Evolutionary conservation across 2,113 vertebrate genomes (phyloP).

Genomic region (Puma concolor): DNA sequence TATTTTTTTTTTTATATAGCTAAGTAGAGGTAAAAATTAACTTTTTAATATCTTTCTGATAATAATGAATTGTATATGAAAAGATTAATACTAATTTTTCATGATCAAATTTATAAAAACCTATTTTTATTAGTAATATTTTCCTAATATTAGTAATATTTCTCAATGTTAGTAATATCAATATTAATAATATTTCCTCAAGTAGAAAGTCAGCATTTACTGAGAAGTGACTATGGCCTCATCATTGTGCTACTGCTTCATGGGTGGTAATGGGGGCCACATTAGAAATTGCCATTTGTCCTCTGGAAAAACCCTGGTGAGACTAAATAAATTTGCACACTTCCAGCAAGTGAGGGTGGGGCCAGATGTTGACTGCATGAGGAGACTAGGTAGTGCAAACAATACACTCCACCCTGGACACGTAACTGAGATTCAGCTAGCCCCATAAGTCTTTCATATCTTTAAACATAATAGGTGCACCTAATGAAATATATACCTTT

Average conservation of each 20-base stretch:
- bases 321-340: neutral
- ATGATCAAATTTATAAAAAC: neutral
- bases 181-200: neutral
- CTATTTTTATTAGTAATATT: neutral
- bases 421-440: rapidly evolving
- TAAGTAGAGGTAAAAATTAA: neutral
- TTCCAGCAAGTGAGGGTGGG: neutral
- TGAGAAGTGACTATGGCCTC: neutral
- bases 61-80: neutral
- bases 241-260: neutral
- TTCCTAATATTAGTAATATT: neutral
- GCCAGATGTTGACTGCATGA: rapidly evolving
- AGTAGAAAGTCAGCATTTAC: neutral
- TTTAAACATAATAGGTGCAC: neutral
- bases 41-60: neutral
- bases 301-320: neutral
- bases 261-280: rapidly evolving
- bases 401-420: no score
- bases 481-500: neutral
- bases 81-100: neutral
- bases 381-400: no score
- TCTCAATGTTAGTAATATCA: neutral
- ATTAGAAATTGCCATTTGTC: neutral
- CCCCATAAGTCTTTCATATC: neutral
- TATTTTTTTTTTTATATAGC: neutral